phyloP scores from a whole-genome alignment of 2,888 invertebrate genomes.

The Acanthosepion pharaonis region DNA sequence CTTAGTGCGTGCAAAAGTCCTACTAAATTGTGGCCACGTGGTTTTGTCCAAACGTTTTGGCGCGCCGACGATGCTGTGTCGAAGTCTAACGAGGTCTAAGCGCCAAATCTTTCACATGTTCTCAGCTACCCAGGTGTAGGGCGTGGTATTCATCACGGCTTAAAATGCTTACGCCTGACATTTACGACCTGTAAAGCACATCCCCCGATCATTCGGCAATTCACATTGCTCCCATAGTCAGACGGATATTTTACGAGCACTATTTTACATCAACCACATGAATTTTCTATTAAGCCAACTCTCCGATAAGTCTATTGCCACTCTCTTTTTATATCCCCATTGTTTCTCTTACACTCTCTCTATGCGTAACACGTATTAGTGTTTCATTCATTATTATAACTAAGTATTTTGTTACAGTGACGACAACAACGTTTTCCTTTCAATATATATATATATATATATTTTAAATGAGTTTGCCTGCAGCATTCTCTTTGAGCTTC shows the following conservation, averaged over 20 bases:
- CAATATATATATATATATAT: no score
- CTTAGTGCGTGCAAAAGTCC: background rate
- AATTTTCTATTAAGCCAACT: background rate
- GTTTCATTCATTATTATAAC: no score
- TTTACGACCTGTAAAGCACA: conserved; percentile 33
- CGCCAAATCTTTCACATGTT: background rate
- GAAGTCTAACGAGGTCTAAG: background rate
- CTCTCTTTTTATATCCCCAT: no score
- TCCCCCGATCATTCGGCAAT: background rate
- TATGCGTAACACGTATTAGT: no score
- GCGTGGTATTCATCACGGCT: conserved; percentile 12
- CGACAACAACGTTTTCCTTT: no score
- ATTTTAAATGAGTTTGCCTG: no score
- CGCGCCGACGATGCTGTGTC: background rate
- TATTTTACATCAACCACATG: background rate
- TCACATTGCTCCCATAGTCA: background rate
- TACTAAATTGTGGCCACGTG: background rate
- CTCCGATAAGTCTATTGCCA: no score
- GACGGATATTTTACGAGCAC: background rate
- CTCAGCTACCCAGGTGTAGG: conserved; percentile 12
- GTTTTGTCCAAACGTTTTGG: background rate
- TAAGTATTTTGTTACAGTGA: no score
- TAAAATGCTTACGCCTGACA: conserved; percentile 11
- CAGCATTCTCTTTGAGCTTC: no score
- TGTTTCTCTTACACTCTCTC: background rate